Percentiles rank a stretch among this genome's conserved stretches.
phyloP scores from a whole-genome alignment of 2,888 invertebrate genomes.

The Bruchidius siliquastri region DNA sequence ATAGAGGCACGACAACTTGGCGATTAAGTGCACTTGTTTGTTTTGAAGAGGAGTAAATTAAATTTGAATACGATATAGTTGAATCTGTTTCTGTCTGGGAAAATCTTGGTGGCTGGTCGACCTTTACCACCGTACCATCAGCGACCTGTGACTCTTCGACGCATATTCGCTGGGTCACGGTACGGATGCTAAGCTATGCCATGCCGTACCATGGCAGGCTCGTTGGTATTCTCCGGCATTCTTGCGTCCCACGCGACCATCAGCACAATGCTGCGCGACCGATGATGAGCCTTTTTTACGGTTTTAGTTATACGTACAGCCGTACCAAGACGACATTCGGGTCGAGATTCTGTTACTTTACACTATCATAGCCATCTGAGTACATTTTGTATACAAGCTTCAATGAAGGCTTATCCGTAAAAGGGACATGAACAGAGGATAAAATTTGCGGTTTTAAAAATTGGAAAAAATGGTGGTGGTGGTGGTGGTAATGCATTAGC shows the following conservation, averaged over 20 bases:
- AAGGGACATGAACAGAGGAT: no score
- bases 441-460: no score
- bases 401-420: not conserved
- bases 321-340: not conserved
- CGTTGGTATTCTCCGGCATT: not conserved
- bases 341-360: not conserved
- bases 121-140: not conserved
- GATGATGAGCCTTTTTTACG: not conserved
- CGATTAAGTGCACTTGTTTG: no score
- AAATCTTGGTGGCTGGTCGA: not conserved
- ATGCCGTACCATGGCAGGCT: not conserved
- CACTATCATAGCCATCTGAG: not conserved
- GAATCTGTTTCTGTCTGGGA: no score
- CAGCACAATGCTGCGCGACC: not conserved
- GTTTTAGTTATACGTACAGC: not conserved
- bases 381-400: not conserved
- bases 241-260: not conserved
- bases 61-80: no score
- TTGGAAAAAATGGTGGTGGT: no score
- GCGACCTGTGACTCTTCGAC: not conserved
- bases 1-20: no score
- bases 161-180: not conserved
- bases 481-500: no score
- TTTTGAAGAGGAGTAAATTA: no score
- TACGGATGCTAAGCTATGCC: not conserved